Evolutionary conservation across 37 sponge, comb jelly and placozoan genomes (phyloP), one percentile per base, ranked within the genome.

Genomic region (Crambe crambe): DNA sequence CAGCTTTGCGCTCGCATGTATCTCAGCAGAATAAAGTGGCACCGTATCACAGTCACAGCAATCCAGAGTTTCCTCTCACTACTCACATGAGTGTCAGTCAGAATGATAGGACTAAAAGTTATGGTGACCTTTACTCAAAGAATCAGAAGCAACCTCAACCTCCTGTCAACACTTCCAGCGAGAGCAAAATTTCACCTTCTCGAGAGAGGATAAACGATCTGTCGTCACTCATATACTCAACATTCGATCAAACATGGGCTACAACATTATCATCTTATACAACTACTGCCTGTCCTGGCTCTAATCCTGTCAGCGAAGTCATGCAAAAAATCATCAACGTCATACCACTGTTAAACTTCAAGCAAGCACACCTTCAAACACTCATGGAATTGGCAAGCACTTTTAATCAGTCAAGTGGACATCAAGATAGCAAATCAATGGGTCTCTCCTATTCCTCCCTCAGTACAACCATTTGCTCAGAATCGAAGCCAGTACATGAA

Each of bases 61-160:
- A 79, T 56, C 80, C 80, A 4, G 80, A 79, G 58, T 51, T 79
- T 12, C 39, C 44, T 18, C 27, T 54, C 32, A 5, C 38, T 8
- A 47, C 23, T 18, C 70, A n/a, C 51, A 12, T 41, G 35, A 23
- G 8, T 18, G 8, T 72, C 6, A 43, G 36, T 26, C 47, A 2
- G 30, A 0, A 56, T 1, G 54, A 79, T n/a, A 29, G 80, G 22
- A 67, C 80, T 25, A 30, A 57, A 20, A 79, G 80, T 58, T 69
- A 10, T 29, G 54, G 35, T 34, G 58, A 69, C 70, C 61, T 75
- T 37, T 75, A 38, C 32, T 27, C n/a, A 37, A 23, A 9, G 31
- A 73, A 20, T 18, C 20, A 42, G 41, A 30, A 30, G 32, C 34
- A 20, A 23, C 6, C 18, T 8, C 30, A 20, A 62, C 39, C 68